Evolutionary conservation across 2,113 vertebrate genomes (phyloP), one percentile per base, ranked within the genome.

Genomic region (Panthera leo): DNA sequence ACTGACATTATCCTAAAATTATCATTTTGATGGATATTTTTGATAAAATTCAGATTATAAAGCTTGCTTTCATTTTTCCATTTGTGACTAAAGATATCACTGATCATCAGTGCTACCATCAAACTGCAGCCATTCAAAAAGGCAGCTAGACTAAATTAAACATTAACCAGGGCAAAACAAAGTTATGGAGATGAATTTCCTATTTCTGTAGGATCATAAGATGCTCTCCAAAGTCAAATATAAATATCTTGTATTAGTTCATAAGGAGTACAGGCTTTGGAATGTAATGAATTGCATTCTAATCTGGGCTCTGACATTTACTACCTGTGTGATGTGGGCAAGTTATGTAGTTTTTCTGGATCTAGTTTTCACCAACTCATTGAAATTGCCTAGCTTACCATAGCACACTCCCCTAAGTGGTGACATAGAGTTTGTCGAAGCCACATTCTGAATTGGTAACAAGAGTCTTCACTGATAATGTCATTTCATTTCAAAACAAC

Each of bases 111-210:
- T 58, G 55, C 51, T 29, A 88, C 36, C 36, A 51, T 79, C 68
- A 96, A 65, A 92, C 36, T 78, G 55, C 29, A 70, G 65, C 10
- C 25, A 84, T 48, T 91, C 25, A 31, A 85, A 39, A 92, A 79
- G 55, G 71, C 94, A 92, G 31, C 76, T 87, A 92, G 31, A 83
- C 45, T 96, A 93, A 84, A 87, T 96, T 95, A 71, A 96, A 85
- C 73, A 89, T 94, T 85, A 89, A 76, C 70, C 39, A 82, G 67
- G 39, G 27, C 18, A 86, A 89, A 85, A 85, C 58, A 89, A 13
- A 89, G 34, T 53, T 88, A 53, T 31, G 5, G 67, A 94, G 39
- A 53, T 80, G 48, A 61, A 91, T 94, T 94, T 96, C 55, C 65
- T 95, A n/a, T 75, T 89, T 85, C 67, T 91, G 36, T 48, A 76